Base-by-base conservation (phyloP, 2,113 vertebrate genomes). In the Meleagris gallopavo region DNA sequence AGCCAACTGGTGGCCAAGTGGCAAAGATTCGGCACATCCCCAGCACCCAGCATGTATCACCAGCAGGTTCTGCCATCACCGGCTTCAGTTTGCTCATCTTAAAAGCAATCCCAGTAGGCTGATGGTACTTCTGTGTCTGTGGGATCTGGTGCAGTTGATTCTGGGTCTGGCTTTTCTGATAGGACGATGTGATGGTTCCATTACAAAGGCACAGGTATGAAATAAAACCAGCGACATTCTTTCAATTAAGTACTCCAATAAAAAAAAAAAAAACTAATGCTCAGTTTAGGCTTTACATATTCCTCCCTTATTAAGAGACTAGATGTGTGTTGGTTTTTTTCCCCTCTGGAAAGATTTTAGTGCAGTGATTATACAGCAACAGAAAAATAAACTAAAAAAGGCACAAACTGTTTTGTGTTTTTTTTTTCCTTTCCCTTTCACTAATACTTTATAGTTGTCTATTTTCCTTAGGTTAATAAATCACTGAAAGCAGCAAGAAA, bases 401-500 rank as follows among this genome's bases (percentile, higher is more conserved):
- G 98, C 98, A 98, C 97, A 94, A 97, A 97, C 93, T 97, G 96
- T 88, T 94, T 93, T 96, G 95, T 91, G 97, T 89, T 94, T 97
- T 87, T 57, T 97, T 91, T 79, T 71, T 89, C 90, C 83, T 95
- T 89, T 95, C 96, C 80, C 64, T 97, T 98, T 96, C 93, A 90
- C 96, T 97, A 97, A 97, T 84, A 94, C 95, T 98, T 98, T 96
- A 97, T 97, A 97, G 96, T 97, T 97, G 94, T 97, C 97, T 97
- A 97, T 97, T 97, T 97, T 96, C 97, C 96, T 94, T 97, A 93
- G 89, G 90, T 97, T 97, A 98, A 98, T 98, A 98, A 98, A 98
- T 98, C 94, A 96, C 97, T 97, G 94, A 98, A 97, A 91, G 97
- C 97, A 97, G 97, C 98, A 98, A 98, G 97, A 98, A 98, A 98